Percentiles rank a stretch among this genome's conserved stretches.
phyloP scores from a whole-genome alignment of 2,888 invertebrate genomes.

The Idaea biselata region DNA sequence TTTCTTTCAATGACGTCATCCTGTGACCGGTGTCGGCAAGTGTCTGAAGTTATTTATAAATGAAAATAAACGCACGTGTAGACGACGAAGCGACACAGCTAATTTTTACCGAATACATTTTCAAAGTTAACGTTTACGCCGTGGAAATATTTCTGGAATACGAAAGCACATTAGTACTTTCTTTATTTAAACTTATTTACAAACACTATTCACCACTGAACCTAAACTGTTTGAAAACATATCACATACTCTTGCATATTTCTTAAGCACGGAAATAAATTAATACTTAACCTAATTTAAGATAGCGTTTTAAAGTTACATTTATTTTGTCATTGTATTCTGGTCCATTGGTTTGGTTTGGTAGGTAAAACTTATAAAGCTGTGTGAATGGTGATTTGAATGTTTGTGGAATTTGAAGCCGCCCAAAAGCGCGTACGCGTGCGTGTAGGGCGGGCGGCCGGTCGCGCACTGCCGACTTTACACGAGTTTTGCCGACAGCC shows the following conservation, averaged over 20 bases:
- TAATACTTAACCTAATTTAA: not conserved
- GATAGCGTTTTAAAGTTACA: not conserved
- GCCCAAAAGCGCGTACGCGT: slow-evolving; percentile 59
- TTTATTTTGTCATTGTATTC: not conserved
- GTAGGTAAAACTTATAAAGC: not conserved
- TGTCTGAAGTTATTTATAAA: slow-evolving; percentile 66
- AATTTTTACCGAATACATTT: slow-evolving; percentile 67
- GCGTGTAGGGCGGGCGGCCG: slow-evolving; percentile 63
- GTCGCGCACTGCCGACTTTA: slow-evolving; percentile 53
- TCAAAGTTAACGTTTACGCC: slow-evolving; percentile 20
- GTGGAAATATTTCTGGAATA: slow-evolving; percentile 23
- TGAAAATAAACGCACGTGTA: slow-evolving; percentile 73
- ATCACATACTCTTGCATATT: not conserved
- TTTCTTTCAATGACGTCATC: slow-evolving; percentile 67
- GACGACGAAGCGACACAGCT: slow-evolving; percentile 37
- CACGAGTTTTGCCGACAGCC: slow-evolving; percentile 46
- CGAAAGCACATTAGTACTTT: slow-evolving; percentile 11
- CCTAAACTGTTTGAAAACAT: slow-evolving; percentile 9
- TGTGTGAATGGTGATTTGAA: slow-evolving; percentile 12
- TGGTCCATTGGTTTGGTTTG: not conserved
- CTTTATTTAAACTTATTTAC: slow-evolving; percentile 15
- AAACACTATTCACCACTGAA: slow-evolving; percentile 19
- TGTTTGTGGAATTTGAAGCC: slow-evolving; percentile 41
- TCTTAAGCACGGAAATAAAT: not conserved
- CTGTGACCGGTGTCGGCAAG: slow-evolving; percentile 40